Evolutionary conservation across 1,140 invertebrate genomes (phyloP).

Genomic region (Meteorus sp.): DNA sequence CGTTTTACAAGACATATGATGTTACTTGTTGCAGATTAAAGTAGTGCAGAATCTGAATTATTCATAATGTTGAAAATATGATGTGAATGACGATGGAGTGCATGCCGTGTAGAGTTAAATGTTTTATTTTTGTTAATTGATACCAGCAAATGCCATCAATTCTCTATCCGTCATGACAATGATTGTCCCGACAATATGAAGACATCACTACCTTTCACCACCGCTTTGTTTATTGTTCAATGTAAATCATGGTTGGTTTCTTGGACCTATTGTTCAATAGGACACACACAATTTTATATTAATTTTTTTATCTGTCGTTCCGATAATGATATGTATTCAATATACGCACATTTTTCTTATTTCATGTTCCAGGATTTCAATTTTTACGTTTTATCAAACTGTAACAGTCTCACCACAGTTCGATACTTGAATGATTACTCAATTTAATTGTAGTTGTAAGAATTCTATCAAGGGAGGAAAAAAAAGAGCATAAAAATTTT

Average conservation of each 20-base stretch:
- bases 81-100: constrained; percentile 1
- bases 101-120: constrained; percentile 11
- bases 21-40: constrained; percentile 12
- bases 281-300: background rate
- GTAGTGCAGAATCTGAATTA: constrained; percentile 3
- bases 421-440: too few relatives aligned
- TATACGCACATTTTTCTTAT: background rate
- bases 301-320: background rate
- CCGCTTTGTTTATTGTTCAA: background rate
- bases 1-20: constrained; percentile 12
- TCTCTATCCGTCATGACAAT: background rate
- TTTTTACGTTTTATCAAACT: background rate
- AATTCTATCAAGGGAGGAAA: too few relatives aligned
- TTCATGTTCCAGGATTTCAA: too few relatives aligned
- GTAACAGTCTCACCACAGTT: background rate
- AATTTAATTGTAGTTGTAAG: too few relatives aligned
- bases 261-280: too few relatives aligned
- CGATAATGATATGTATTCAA: background rate
- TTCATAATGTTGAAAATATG: too few relatives aligned
- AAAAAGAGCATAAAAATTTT: too few relatives aligned
- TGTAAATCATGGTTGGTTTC: too few relatives aligned
- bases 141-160: background rate
- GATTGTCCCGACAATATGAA: background rate
- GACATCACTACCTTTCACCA: background rate
- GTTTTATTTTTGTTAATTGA: background rate